A percentile compares a stretch with the other conserved stretches of the same genome.
phyloP scores from a whole-genome alignment of 2,113 vertebrate genomes.

The Rhinoderma darwinii region DNA sequence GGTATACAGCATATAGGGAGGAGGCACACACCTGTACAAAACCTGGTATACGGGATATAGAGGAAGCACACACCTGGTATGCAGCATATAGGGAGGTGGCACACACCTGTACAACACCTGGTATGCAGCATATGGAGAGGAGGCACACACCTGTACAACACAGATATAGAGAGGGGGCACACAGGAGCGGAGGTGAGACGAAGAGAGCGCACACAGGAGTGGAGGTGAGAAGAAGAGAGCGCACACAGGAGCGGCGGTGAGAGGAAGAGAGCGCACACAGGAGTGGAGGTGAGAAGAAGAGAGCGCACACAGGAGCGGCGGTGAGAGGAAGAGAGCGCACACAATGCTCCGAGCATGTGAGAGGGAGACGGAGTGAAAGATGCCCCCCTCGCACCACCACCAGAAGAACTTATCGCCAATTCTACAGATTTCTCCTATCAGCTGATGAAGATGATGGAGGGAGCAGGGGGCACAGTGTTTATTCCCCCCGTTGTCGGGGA shows the following conservation, averaged over 20 bases:
- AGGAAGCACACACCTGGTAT: neutral
- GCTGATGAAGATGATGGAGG: constrained; percentile 67
- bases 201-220: no score
- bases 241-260: constrained; percentile 40
- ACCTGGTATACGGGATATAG: neutral
- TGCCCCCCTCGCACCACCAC: constrained; percentile 69
- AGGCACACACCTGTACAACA: neutral
- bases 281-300: neutral
- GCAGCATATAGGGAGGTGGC: neutral
- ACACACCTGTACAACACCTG: neutral
- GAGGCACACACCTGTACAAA: neutral
- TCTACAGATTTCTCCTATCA: constrained; percentile 71
- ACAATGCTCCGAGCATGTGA: constrained; percentile 26
- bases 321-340: neutral
- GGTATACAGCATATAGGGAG: neutral
- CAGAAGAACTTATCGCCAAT: constrained; percentile 73
- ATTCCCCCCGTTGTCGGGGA: no score
- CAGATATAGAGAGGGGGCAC: constrained; percentile 62
- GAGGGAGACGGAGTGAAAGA: constrained; percentile 57
- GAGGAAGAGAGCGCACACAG: constrained; percentile 61
- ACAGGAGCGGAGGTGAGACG: constrained; percentile 14
- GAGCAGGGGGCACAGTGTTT: constrained; percentile 69
- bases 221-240: no score
- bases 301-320: no score
- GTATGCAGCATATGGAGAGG: neutral